Evolutionary conservation across 2,888 invertebrate genomes (phyloP), one percentile per base, ranked within the genome.

Genomic region (Dolomedes plantarius): DNA sequence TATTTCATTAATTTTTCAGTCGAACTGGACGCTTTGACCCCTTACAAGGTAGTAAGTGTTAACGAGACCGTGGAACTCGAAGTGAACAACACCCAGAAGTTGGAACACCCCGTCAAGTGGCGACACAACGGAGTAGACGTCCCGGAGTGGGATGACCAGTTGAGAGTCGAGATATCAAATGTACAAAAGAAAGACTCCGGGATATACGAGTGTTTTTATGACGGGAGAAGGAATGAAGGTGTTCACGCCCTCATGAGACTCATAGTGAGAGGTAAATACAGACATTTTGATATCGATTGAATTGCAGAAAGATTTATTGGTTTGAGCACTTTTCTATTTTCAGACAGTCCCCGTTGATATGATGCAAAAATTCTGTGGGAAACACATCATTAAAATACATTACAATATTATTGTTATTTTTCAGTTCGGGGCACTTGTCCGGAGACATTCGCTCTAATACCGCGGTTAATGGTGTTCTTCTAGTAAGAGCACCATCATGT

Each of bases 181-280:
- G 82, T 79, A 1, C 41, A 73, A 28, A 16, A 29, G 2, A 19
- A 67, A 11, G 81, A 88, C 32, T 69, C 71, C 1, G 88, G 88
- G 0, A 81, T 88, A n/a, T 88, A 88, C 32, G 88, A 88, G 29
- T 77, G 72, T 16, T 88, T 73, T 23, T 88, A 85, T 32, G 88
- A 88, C 28, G 83, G 86, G 0, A 74, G 86, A n/a, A 62, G 88
- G 41, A 65, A 32, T 11, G 73, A 81, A n/a, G 64, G 87, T 13
- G 73, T 80, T 2, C 88, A 88, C 71, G 88, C 82, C 0, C 73
- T 88, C 2, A 67, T 81, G 50, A 69, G 88, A 46, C 68, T 88
- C 0, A 73, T 88, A 41, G 85, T 88, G 6, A 72, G 88, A 86
- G 74, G 88, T 87, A 64, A 56, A 76, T 65, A n/a, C n/a, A n/a